phyloP scores from a whole-genome alignment of 2,797 vertebrate genomes.

The Spheniscus humboldti region DNA sequence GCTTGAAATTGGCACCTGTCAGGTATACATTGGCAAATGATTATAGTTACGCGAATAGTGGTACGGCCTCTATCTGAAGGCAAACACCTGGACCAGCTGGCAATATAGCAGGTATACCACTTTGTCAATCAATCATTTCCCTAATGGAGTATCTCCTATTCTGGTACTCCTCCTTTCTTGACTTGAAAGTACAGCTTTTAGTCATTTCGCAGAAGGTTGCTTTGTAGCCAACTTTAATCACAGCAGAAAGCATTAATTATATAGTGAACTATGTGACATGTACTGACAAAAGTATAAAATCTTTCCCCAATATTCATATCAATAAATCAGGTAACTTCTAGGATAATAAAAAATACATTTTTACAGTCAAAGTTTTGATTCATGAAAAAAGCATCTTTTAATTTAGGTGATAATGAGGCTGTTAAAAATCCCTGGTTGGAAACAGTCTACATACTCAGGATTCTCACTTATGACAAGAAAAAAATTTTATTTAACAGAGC shows the following conservation, averaged over 20 bases:
- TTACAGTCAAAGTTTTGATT: not conserved
- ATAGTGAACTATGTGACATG: not conserved
- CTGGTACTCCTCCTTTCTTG: not conserved
- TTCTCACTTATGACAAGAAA: not conserved
- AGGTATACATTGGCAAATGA: not conserved
- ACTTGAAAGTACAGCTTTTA: not conserved
- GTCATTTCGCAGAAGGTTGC: not conserved
- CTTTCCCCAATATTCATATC: not conserved
- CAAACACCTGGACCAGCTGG: not conserved
- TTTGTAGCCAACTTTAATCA: not conserved
- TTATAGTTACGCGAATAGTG: not conserved
- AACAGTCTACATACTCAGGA: not conserved
- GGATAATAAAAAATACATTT: not conserved
- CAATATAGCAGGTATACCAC: not conserved
- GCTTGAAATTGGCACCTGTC: not conserved
- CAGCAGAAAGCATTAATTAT: not conserved
- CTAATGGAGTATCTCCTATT: not conserved
- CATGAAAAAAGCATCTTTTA: not conserved
- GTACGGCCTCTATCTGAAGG: not conserved
- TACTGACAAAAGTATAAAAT: not conserved
- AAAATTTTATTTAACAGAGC: not conserved
- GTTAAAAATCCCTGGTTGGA: not conserved
- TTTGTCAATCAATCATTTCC: not conserved
- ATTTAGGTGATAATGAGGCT: not conserved
- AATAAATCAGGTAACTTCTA: not conserved